These are phyloP conservation scores for Arothron firmamentum DNA, from an alignment of 2,113 vertebrate genomes.

Conservation along the genomic window DNA sequence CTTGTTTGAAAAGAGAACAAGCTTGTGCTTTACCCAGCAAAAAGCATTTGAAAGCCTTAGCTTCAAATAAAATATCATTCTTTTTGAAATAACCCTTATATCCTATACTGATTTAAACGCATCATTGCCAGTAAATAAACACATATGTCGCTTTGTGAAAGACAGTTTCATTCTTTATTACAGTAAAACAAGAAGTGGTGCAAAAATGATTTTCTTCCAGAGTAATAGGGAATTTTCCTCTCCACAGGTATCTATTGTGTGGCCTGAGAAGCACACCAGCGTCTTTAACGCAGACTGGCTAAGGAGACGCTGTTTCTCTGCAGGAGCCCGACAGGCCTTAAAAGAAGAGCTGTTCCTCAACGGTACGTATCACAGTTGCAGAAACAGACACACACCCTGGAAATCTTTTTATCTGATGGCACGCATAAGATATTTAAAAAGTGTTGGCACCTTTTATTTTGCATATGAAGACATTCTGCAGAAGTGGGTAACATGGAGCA, in stretches of 20 bases:
- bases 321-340: conserved; percentile 77
- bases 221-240: not conserved
- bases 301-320: conserved; percentile 88
- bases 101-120: not conserved
- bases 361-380: conserved; percentile 67
- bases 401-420: no score
- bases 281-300: conserved; percentile 88
- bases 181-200: no score
- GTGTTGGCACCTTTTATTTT: no score
- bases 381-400: no score
- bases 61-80: not conserved
- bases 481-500: no score
- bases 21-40: fast-evolving
- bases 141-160: not conserved
- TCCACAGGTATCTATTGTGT: conserved; percentile 81
- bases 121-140: not conserved
- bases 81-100: not conserved
- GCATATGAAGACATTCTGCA: no score
- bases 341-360: conserved; percentile 84
- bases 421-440: no score
- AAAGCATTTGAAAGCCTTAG: not conserved
- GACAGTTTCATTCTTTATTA: no score
- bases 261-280: conserved; percentile 87
- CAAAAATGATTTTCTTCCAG: not conserved
- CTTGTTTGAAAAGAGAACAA: not conserved